These are phyloP conservation scores for Pseudomugil gertrudae DNA, from an alignment of 2,797 vertebrate genomes.

Conservation along the genomic window DNA sequence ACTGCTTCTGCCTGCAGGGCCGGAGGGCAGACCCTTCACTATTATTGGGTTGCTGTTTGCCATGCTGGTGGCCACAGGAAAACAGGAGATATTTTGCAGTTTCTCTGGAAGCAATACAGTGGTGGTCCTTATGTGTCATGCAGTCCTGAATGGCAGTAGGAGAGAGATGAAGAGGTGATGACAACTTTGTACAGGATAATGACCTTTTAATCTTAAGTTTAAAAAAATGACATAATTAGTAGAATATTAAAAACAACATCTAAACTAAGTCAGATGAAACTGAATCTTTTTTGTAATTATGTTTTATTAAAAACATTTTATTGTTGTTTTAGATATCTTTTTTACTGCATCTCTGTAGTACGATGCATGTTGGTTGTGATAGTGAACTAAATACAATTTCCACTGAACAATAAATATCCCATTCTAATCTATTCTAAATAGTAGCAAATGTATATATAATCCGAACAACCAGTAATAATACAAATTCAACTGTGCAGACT, in stretches of 20 bases:
- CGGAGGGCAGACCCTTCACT: constrained; percentile 86
- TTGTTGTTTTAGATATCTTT: no score
- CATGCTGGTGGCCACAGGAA: constrained; percentile 86
- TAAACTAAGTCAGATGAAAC: no score
- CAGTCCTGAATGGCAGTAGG: constrained; percentile 84
- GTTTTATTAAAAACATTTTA: no score
- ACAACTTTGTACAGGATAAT: constrained; percentile 77
- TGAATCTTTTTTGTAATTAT: no score
- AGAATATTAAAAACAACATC: no score
- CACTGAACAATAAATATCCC: no score
- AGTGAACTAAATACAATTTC: no score
- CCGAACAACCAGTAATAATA: not conserved
- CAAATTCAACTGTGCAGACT: not conserved
- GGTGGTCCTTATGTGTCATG: constrained; percentile 61
- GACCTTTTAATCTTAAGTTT: constrained; percentile 61
- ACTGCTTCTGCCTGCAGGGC: constrained; percentile 90
- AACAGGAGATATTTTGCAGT: constrained; percentile 64
- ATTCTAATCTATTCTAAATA: no score
- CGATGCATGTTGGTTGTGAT: no score
- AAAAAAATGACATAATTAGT: constrained; percentile 19
- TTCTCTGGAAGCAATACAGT: constrained; percentile 42
- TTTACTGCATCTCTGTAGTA: no score
- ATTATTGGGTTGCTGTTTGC: constrained; percentile 89
- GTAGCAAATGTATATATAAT: not conserved
- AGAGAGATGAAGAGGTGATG: constrained; percentile 75